A percentile compares a stretch with the other conserved stretches of the same genome.
Conservation (phyloP, 2,797 vertebrate species). For the Cuculus canorus region DNA sequence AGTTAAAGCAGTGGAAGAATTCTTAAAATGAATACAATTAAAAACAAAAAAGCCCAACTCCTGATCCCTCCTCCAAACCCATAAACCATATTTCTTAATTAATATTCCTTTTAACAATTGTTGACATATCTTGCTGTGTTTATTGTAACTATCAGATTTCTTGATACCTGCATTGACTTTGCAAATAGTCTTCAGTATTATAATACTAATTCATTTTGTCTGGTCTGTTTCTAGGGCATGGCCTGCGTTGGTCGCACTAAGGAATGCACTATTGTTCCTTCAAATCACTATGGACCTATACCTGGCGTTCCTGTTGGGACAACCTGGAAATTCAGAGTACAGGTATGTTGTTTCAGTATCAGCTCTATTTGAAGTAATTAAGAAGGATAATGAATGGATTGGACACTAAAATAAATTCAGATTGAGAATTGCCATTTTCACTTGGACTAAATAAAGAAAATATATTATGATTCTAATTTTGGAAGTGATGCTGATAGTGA, state of each 20-base stretch:
- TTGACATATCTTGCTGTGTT: background rate
- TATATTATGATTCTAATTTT: background rate
- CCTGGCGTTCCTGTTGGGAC: constrained; percentile 95
- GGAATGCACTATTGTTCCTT: constrained; percentile 98
- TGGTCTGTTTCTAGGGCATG: constrained; percentile 87
- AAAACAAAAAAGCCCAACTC: background rate
- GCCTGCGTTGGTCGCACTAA: constrained; percentile 98
- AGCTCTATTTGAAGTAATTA: background rate
- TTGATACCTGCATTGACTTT: background rate
- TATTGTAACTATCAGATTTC: background rate
- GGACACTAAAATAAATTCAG: background rate
- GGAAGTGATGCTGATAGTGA: background rate
- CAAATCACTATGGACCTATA: constrained; percentile 96
- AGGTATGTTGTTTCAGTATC: constrained; percentile 80
- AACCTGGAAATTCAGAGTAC: constrained; percentile 98
- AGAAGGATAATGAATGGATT: background rate
- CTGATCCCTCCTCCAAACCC: background rate
- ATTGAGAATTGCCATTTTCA: background rate
- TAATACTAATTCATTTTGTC: background rate
- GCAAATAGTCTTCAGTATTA: background rate
- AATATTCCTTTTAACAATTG: background rate
- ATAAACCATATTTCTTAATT: background rate
- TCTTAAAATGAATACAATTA: background rate
- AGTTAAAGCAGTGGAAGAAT: constrained; percentile 5
- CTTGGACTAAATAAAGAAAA: background rate